These are phyloP conservation scores for Rhingia rostrata DNA, from an alignment of 2,888 invertebrate genomes.

Conservation along the genomic window DNA sequence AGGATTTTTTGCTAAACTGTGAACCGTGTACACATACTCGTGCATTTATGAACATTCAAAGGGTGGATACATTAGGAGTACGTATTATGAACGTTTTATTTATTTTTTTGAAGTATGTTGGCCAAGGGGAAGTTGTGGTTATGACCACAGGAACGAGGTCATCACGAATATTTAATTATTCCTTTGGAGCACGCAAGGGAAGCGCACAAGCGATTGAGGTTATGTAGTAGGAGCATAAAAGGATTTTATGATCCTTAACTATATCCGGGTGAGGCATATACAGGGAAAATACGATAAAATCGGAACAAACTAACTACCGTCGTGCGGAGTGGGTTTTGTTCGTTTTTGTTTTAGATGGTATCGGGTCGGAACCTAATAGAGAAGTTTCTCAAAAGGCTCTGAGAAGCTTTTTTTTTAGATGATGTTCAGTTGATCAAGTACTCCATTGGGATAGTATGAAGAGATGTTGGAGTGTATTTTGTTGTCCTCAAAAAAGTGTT, in stretches of 20 bases:
- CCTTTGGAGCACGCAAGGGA: constrained; percentile 14
- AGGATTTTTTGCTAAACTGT: constrained; percentile 28
- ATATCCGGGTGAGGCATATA: constrained; percentile 10
- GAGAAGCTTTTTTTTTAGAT: no score
- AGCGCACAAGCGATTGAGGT: constrained; percentile 35
- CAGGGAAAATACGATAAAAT: constrained; percentile 10
- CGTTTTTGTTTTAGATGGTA: no score
- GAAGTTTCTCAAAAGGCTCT: no score
- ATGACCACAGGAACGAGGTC: constrained; percentile 59
- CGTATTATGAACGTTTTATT: background rate
- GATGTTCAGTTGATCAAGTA: no score
- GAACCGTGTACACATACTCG: background rate
- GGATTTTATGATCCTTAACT: constrained; percentile 31
- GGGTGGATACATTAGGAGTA: background rate
- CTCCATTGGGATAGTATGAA: no score
- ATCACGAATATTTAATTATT: constrained; percentile 66
- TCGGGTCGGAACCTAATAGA: no score
- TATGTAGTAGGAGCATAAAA: constrained; percentile 33
- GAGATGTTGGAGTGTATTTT: no score
- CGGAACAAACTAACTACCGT: no score
- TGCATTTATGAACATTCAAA: background rate
- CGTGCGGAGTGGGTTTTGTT: no score
- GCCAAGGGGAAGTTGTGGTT: constrained; percentile 27
- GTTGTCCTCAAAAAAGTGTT: no score
- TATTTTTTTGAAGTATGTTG: constrained; percentile 37